These are phyloP conservation scores for Ametastegia equiseti DNA, from an alignment of 2,888 invertebrate species.

Conservation along the genomic window DNA sequence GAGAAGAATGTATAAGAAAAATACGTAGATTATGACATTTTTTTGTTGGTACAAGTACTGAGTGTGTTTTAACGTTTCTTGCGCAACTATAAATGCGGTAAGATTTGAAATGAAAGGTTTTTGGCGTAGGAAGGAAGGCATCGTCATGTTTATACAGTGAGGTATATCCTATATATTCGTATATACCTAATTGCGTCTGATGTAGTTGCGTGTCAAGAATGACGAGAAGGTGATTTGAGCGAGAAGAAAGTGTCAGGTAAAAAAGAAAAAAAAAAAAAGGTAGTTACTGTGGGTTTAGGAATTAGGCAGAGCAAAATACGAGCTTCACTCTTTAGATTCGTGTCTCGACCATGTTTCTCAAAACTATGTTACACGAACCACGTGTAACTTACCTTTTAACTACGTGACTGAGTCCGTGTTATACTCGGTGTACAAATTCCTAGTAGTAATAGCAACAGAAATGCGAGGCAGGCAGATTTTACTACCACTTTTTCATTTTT, in stretches of 20 bases:
- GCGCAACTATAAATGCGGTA: too few relatives aligned
- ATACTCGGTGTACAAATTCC: not conserved
- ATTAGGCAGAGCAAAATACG: not conserved
- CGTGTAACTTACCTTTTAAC: not conserved
- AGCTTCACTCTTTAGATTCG: not conserved
- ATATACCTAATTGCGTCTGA: not conserved
- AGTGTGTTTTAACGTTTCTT: too few relatives aligned
- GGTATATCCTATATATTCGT: too few relatives aligned
- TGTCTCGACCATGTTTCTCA: not conserved
- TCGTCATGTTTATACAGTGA: too few relatives aligned
- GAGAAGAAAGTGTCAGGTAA: not conserved
- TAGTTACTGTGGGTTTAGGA: not conserved
- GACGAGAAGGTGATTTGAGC: not conserved
- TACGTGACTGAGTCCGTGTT: not conserved
- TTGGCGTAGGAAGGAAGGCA: too few relatives aligned
- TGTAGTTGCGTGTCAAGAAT: not conserved
- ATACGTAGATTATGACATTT: too few relatives aligned
- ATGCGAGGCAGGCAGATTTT: conserved; percentile 6
- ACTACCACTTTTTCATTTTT: conserved; percentile 15
- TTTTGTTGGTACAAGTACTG: too few relatives aligned
- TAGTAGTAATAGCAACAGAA: too few relatives aligned
- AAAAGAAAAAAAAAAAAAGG: not conserved
- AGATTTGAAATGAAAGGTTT: too few relatives aligned
- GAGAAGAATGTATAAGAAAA: too few relatives aligned
- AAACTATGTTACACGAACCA: not conserved